Conservation (phyloP, 1,140 invertebrate genomes). For the Zaprionus gabonicus region DNA sequence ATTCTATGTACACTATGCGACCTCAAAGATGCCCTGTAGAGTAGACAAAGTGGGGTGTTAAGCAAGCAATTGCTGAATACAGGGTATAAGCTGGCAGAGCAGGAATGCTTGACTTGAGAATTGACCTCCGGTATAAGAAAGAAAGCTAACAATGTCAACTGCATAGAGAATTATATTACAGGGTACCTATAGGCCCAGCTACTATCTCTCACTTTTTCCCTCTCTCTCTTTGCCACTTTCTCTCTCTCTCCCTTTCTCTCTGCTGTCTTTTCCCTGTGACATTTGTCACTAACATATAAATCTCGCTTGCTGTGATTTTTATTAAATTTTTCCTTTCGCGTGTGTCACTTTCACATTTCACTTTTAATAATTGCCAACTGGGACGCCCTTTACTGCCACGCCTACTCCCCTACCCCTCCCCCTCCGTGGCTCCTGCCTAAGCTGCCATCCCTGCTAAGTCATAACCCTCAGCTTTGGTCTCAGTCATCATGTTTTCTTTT, state of each 20-base stretch:
- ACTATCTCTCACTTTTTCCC: not conserved
- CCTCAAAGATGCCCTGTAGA: not conserved
- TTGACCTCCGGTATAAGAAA: too few species aligned
- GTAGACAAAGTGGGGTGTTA: too few species aligned
- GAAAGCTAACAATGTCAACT: too few species aligned
- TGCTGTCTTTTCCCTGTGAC: not conserved
- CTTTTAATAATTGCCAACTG: slow-evolving; percentile 22
- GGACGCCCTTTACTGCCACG: slow-evolving; percentile 7
- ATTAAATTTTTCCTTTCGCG: not conserved
- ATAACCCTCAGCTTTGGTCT: slow-evolving; percentile 8
- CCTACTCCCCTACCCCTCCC: too few species aligned
- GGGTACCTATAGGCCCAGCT: not conserved
- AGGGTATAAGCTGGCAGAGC: too few species aligned
- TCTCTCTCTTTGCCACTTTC: not conserved
- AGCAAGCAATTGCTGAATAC: too few species aligned
- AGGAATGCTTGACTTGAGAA: too few species aligned
- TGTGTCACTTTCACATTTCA: slow-evolving; percentile 37
- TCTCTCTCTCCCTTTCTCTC: not conserved
- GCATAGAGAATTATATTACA: not conserved
- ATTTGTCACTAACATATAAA: slow-evolving; percentile 2
- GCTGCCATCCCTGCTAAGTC: not conserved
- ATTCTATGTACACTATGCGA: not conserved
- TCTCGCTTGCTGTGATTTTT: slow-evolving; percentile 4
- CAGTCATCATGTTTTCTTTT: not conserved
- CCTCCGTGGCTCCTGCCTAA: not conserved